A percentile compares a stretch with the other conserved stretches of the same genome.
These are phyloP conservation scores for Poecile atricapillus DNA, from an alignment of 2,113 vertebrate genomes.

Conservation along the genomic window DNA sequence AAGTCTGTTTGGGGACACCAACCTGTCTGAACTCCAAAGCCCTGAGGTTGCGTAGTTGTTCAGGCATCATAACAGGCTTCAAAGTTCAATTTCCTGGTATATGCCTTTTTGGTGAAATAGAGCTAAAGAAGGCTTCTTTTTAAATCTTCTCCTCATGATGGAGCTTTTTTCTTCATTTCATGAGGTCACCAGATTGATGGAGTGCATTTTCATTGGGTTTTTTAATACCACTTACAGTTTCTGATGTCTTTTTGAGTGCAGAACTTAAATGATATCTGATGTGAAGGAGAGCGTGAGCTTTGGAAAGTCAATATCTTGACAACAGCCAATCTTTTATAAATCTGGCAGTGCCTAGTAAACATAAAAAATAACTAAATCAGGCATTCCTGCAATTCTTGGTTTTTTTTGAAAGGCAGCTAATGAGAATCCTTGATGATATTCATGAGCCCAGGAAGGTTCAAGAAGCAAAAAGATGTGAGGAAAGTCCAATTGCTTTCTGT, in stretches of 20 bases:
- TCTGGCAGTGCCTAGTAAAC: not conserved
- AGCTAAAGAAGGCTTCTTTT: not conserved
- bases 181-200: not conserved
- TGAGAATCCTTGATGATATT: not conserved
- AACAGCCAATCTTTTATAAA: not conserved
- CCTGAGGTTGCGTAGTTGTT: accelerated
- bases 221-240: not conserved
- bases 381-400: not conserved
- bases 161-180: not conserved
- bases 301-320: not conserved
- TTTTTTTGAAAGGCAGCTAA: not conserved
- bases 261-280: not conserved
- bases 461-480: not conserved
- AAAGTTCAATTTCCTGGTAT: not conserved
- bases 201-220: not conserved
- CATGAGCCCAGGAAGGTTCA: not conserved
- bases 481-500: not conserved
- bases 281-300: not conserved
- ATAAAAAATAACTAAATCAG: not conserved
- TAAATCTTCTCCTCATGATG: not conserved
- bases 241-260: not conserved
- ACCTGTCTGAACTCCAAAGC: not conserved
- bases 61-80: not conserved
- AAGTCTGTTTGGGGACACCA: accelerated
- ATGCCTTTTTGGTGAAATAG: not conserved